phyloP scores from a whole-genome alignment of 2,888 invertebrate species.

The Plusia festucae region DNA sequence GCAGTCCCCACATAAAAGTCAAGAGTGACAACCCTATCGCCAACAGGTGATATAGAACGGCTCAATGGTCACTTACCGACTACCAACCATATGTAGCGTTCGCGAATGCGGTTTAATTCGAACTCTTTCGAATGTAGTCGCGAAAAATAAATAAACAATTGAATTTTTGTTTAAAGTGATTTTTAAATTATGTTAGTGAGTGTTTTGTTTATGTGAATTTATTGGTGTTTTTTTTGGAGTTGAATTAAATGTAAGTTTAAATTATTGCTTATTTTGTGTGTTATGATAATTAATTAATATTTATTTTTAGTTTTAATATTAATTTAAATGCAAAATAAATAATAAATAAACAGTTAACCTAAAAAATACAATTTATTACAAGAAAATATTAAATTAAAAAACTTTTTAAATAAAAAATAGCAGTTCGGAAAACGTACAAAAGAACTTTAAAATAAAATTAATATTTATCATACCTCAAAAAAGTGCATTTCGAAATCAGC shows the following conservation, averaged over 20 bases:
- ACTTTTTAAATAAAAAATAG: too few species aligned
- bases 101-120: constrained; percentile 71
- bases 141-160: constrained; percentile 36
- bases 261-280: background rate
- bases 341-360: too few species aligned
- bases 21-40: constrained; percentile 53
- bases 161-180: constrained; percentile 37
- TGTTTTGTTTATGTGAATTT: constrained; percentile 36
- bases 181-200: constrained; percentile 37
- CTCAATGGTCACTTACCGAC: constrained; percentile 80
- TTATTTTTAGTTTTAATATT: too few species aligned
- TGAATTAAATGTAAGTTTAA: constrained; percentile 34
- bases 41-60: constrained; percentile 70
- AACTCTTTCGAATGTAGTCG: constrained; percentile 62
- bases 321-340: too few species aligned
- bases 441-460: too few species aligned
- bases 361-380: too few species aligned
- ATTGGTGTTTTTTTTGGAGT: constrained; percentile 34
- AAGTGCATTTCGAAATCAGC: too few species aligned
- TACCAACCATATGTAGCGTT: constrained; percentile 74
- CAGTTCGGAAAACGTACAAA: too few species aligned
- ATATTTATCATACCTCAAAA: too few species aligned
- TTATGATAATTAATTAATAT: too few species aligned
- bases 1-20: constrained; percentile 40
- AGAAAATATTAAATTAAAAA: too few species aligned